Conservation (phyloP, 2,888 invertebrate genomes). For the Amphiduros pacificus region DNA sequence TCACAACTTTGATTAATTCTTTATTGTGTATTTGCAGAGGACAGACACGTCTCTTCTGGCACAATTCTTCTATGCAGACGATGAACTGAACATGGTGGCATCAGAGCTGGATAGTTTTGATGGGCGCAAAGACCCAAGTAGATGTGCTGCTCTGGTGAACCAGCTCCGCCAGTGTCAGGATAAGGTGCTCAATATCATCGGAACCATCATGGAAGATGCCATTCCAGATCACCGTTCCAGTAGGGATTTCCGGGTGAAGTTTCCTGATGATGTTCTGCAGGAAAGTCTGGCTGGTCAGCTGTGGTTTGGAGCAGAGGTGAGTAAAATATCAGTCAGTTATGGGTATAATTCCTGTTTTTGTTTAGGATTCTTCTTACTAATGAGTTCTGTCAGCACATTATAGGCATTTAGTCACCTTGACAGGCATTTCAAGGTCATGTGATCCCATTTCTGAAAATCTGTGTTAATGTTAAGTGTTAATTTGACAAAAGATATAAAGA, state of each 20-base stretch:
- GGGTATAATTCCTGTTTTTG: no score
- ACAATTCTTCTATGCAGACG: conserved; percentile 97
- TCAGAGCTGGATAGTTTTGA: conserved; percentile 98
- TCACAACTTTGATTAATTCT: no score
- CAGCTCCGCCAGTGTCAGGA: conserved; percentile 70
- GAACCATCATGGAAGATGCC: conserved; percentile 92
- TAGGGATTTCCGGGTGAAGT: conserved; percentile 95
- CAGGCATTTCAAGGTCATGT: no score
- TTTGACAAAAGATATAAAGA: no score
- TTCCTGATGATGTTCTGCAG: conserved; percentile 97
- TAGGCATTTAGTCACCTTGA: no score
- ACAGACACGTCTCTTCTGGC: conserved; percentile 86
- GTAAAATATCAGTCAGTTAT: no score
- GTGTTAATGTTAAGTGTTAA: no score
- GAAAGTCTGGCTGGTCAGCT: conserved; percentile 97
- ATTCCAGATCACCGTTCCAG: conserved; percentile 83
- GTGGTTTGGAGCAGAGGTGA: conserved; percentile 98
- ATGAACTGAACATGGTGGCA: conserved; percentile 91
- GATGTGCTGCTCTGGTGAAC: conserved; percentile 93
- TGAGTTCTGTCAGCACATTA: no score
- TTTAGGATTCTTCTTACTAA: no score
- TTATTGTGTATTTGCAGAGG: conserved; percentile 41
- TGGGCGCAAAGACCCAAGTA: conserved; percentile 95
- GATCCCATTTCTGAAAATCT: no score
- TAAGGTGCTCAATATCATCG: conserved; percentile 76